phyloP scores from a whole-genome alignment of 2,797 vertebrate species.

The Setipinna tenuifilis region DNA sequence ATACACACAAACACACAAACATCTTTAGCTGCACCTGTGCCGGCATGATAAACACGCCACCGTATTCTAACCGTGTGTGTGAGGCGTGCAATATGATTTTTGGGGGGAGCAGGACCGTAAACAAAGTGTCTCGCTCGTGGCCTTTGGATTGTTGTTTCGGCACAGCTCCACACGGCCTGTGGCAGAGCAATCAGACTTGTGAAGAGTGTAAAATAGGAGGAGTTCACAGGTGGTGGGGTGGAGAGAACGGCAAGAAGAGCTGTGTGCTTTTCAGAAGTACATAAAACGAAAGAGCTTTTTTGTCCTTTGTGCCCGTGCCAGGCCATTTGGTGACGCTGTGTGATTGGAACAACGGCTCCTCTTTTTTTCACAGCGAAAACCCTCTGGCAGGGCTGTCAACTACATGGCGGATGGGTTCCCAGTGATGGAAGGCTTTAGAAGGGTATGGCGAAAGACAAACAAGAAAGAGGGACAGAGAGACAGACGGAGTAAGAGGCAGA shows the following conservation, averaged over 20 bases:
- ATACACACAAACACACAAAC: neutral
- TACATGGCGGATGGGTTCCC: neutral
- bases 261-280: neutral
- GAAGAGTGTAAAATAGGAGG: neutral
- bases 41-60: neutral
- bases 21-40: conserved; percentile 2
- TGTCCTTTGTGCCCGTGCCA: neutral
- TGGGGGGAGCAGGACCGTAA: neutral
- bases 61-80: neutral
- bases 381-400: neutral
- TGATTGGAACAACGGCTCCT: neutral
- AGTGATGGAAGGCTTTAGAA: too few species aligned
- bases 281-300: neutral
- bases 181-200: too few species aligned
- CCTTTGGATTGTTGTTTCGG: neutral
- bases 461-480: too few species aligned
- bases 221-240: neutral
- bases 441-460: too few species aligned
- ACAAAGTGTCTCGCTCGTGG: neutral
- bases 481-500: neutral
- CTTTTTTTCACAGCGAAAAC: neutral
- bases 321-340: neutral
- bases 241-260: conserved; percentile 27
- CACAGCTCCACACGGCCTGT: neutral
- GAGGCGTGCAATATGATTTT: neutral